A percentile compares a stretch with the other conserved stretches of the same genome.
Evolutionary conservation across 2,888 invertebrate genomes (phyloP).

Genomic region (Achlya flavicornis): DNA sequence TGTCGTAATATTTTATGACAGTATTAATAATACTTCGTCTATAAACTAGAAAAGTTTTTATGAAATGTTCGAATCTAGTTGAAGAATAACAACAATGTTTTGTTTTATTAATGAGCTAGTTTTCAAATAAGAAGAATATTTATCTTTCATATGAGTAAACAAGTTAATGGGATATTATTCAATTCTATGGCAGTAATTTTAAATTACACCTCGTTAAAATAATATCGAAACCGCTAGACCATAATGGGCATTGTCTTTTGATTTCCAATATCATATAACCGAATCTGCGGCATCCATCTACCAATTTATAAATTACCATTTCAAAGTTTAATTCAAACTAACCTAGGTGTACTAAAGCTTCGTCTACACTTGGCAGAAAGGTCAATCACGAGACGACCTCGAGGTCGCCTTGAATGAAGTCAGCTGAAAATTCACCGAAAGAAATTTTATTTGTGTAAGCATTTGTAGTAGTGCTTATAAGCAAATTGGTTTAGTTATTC

Average conservation of each 20-base stretch:
- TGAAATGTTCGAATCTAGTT: neutral
- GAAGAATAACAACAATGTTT: too few species aligned
- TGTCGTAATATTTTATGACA: neutral
- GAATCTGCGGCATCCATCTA: neutral
- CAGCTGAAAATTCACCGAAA: neutral
- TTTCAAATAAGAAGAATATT: too few species aligned
- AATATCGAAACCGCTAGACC: too few species aligned
- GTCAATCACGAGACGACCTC: constrained; percentile 12
- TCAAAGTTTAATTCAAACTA: constrained; percentile 29
- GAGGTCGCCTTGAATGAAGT: neutral
- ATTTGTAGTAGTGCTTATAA: constrained; percentile 10
- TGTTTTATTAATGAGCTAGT: neutral
- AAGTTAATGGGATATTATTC: too few species aligned
- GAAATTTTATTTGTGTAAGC: constrained; percentile 8
- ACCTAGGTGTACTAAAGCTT: neutral
- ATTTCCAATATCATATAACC: neutral
- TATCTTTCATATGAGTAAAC: too few species aligned
- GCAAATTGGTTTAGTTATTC: constrained; percentile 12
- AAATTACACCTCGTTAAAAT: too few species aligned
- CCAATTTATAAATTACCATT: constrained; percentile 46
- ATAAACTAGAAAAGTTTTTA: neutral
- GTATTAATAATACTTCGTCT: neutral
- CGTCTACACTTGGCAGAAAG: neutral
- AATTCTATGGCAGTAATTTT: too few species aligned
- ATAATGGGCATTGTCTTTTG: neutral